A percentile compares a stretch with the other conserved stretches of the same genome.
Evolutionary conservation across 2,113 vertebrate genomes (phyloP).

Genomic region (Ursus arctos): DNA sequence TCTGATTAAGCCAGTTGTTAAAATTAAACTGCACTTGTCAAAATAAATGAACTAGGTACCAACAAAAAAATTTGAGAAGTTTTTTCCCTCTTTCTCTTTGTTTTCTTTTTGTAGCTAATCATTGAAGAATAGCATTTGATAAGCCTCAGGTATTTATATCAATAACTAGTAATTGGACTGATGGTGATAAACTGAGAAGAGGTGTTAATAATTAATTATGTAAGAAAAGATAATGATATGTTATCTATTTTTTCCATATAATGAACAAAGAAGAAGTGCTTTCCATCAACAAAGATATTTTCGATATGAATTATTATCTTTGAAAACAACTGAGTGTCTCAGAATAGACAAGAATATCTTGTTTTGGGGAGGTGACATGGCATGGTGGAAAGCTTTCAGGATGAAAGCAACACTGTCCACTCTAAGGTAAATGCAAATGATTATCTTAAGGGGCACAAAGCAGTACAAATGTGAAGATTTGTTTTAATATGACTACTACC

Average conservation of each 20-base stretch:
- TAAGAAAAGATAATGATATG: background rate
- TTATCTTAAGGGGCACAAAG: background rate
- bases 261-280: background rate
- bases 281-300: background rate
- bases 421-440: background rate
- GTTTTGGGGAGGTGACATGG: background rate
- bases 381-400: background rate
- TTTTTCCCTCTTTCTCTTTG: background rate
- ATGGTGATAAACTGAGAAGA: background rate
- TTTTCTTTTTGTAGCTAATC: constrained; percentile 5
- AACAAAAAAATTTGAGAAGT: background rate
- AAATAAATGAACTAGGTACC: constrained; percentile 68
- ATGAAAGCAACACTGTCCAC: background rate
- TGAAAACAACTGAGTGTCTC: background rate
- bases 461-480: background rate
- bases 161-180: background rate
- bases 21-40: constrained; percentile 72
- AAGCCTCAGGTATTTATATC: background rate
- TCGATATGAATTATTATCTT: constrained; percentile 13
- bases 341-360: background rate
- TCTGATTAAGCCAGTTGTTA: constrained; percentile 63
- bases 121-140: background rate
- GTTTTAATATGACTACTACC: background rate
- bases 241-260: background rate
- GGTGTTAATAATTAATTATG: background rate